Conservation (phyloP, 2,888 invertebrate genomes). For the Luperina testacea region DNA sequence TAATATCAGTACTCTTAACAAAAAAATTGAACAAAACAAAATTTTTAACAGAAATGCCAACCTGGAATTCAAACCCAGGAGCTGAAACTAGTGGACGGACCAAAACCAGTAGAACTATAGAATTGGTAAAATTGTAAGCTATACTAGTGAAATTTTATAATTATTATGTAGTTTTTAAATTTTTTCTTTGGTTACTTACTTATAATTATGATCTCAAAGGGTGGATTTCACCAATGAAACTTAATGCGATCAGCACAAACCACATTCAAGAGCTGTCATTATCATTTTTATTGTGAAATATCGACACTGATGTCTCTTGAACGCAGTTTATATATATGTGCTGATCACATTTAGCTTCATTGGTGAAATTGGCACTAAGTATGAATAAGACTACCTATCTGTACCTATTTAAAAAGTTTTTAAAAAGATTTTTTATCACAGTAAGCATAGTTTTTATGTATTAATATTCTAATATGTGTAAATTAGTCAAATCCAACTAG, state of each 20-base stretch:
- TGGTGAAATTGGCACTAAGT: not conserved
- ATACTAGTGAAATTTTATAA: conserved; percentile 48
- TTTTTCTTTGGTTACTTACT: conserved; percentile 1
- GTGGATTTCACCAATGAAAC: not conserved
- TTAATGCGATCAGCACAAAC: not conserved
- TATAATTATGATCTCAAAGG: conserved; percentile 32
- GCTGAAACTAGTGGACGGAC: conserved; percentile 55
- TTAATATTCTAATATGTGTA: not conserved
- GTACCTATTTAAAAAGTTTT: conserved; percentile 5
- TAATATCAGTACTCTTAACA: conserved; percentile 1
- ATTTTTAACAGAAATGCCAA: conserved; percentile 57
- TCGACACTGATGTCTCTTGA: not conserved
- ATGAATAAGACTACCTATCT: conserved; percentile 15
- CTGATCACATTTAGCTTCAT: not conserved
- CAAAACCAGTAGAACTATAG: conserved; percentile 58
- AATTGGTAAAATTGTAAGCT: conserved; percentile 52
- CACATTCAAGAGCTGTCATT: not conserved
- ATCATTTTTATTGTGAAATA: not conserved
- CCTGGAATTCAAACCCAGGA: conserved; percentile 59
- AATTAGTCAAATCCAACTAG: not conserved
- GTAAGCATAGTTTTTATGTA: conserved; percentile 10
- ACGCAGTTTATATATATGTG: not conserved
- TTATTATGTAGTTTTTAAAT: conserved; percentile 36
- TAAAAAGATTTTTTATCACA: not conserved
- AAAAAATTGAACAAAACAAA: conserved; percentile 38